These are phyloP conservation scores for Tapirus indicus DNA, from an alignment of 2,797 vertebrate species.

Conservation along the genomic window DNA sequence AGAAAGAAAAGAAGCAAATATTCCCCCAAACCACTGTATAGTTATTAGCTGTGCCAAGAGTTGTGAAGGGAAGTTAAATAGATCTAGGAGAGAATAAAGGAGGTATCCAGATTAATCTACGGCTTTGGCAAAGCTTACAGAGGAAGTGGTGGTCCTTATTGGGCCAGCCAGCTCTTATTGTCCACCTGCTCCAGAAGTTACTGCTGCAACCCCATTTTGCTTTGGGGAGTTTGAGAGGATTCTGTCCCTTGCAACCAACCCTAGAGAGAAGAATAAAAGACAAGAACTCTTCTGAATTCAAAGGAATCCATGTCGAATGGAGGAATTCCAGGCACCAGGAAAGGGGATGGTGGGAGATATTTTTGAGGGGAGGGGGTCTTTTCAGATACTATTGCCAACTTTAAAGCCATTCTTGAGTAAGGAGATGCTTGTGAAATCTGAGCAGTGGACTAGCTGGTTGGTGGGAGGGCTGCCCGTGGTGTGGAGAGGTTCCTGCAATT, in stretches of 20 bases:
- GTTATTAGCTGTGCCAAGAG: background rate
- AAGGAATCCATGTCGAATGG: background rate
- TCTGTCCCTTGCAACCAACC: background rate
- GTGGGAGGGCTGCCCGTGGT: background rate
- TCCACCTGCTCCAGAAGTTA: background rate
- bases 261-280: background rate
- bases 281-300: constrained; percentile 7
- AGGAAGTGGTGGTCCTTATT: no score
- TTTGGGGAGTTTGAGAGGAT: background rate
- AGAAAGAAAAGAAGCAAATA: background rate
- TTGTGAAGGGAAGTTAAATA: background rate
- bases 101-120: background rate
- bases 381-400: background rate
- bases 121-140: background rate
- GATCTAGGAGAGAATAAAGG: background rate
- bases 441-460: accelerated
- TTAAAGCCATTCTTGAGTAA: background rate
- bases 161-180: background rate
- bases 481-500: background rate
- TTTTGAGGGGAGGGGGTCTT: background rate
- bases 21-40: background rate
- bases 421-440: background rate
- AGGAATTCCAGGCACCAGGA: background rate
- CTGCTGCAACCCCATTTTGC: background rate
- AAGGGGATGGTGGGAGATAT: background rate